These are phyloP conservation scores for Odontophorus gujanensis DNA, from an alignment of 2,113 vertebrate species.

Conservation along the genomic window DNA sequence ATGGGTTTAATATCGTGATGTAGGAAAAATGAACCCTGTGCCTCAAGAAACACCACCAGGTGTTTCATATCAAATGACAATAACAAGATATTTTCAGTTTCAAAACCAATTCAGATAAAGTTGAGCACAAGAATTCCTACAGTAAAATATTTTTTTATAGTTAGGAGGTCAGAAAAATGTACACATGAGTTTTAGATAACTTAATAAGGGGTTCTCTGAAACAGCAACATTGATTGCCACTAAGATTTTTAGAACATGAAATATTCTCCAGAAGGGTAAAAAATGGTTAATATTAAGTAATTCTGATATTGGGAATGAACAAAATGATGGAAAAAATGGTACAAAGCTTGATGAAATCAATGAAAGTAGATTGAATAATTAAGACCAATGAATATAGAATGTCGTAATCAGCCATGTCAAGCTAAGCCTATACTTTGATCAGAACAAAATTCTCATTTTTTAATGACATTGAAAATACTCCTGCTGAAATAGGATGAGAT, in stretches of 20 bases:
- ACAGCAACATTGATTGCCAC: background rate
- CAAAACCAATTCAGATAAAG: background rate
- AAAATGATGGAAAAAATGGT: background rate
- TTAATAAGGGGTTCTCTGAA: background rate
- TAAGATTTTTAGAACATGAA: background rate
- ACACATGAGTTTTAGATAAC: background rate
- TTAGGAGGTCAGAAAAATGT: background rate
- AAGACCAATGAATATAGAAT: background rate
- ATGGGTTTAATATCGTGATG: background rate
- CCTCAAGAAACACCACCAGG: background rate
- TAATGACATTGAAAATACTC: background rate
- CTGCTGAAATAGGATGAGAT: background rate
- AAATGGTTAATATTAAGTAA: background rate
- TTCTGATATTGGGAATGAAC: background rate
- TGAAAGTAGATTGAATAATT: background rate
- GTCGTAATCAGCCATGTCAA: background rate
- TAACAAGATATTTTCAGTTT: background rate
- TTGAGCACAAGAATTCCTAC: background rate
- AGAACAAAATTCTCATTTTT: background rate
- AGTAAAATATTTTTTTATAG: background rate
- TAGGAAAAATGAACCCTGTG: background rate
- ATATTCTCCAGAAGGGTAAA: background rate
- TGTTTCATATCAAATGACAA: background rate
- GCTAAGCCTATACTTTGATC: background rate
- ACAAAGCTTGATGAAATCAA: background rate